Evolutionary conservation across 2,113 vertebrate species (phyloP), one percentile per base, ranked within the genome.

Genomic region (Lontra canadensis): DNA sequence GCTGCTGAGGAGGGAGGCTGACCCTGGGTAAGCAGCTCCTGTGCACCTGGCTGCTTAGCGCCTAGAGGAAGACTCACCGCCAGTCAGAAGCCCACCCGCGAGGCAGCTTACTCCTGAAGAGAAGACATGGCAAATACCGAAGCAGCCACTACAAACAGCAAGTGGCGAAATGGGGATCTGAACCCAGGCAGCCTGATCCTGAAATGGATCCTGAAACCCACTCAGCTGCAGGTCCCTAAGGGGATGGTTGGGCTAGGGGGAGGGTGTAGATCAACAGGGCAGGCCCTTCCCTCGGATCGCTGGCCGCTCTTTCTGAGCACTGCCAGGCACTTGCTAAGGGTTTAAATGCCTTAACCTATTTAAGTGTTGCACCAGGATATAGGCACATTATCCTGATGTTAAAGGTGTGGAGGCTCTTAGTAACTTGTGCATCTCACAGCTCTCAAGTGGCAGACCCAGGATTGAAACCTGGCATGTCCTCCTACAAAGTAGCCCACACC

Each of bases 231-330:
- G 65, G 63, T 44, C 44, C 47, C 59, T 49, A n/a, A 69, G 69
- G 34, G 31, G 59, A 57, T 8, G 52, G 55, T 6, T 1, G 8
- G 42, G 73, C 10, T 7, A 4, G n/a, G 8, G 8, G 1, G 3
- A 20, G 42, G 29, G 26, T 5, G 6, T 18, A 3, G 31, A 52
- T 49, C 26, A 74, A n/a, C 36, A 55, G 17, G 14, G 79, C 59
- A 63, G 80, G 42, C 67, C 47, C 88, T 86, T 81, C 47, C 36
- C n/a, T 63, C 59, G 7, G 31, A n/a, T 44, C 2, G 15, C 36
- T 3, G 29, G 6, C 83, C 11, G 25, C 59, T 1, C 5, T 29
- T 73, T 36, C 42, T 10, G 57, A 94, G 65, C 10, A 0, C 7
- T 47, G 57, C 42, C 36, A 65, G 71, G 44, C n/a, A 49, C 29